These are phyloP conservation scores for Gopherus flavomarginatus DNA, from an alignment of 2,113 vertebrate species.

Conservation along the genomic window DNA sequence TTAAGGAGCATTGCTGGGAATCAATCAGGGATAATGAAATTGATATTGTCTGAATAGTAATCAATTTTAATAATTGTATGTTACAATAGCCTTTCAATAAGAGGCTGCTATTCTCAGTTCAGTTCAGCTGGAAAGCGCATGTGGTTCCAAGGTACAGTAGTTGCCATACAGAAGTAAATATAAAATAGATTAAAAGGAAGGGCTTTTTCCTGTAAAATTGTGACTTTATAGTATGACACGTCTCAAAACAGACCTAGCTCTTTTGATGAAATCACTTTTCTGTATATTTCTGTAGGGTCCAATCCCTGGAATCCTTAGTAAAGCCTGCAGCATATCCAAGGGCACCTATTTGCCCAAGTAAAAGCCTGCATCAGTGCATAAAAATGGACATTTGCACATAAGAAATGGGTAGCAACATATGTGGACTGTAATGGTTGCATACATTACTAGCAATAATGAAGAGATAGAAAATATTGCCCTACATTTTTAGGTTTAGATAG, in stretches of 20 bases:
- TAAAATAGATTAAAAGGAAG: background rate
- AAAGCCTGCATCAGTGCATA: background rate
- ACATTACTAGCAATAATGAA: background rate
- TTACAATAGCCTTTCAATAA: slow-evolving; percentile 73
- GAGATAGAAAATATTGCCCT: background rate
- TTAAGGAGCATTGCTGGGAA: slow-evolving; percentile 56
- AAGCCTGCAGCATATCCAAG: background rate
- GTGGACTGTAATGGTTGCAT: background rate
- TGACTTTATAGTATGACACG: background rate
- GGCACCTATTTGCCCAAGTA: background rate
- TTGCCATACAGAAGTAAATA: background rate
- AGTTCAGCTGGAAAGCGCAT: slow-evolving; percentile 62
- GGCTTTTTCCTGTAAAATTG: background rate
- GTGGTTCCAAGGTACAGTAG: slow-evolving; percentile 29
- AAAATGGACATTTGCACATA: background rate
- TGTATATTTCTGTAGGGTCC: background rate
- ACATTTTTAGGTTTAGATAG: background rate
- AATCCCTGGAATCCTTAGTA: background rate
- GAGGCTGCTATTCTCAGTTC: slow-evolving; percentile 67
- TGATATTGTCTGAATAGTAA: slow-evolving; percentile 80
- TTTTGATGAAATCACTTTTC: background rate
- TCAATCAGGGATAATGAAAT: slow-evolving; percentile 81
- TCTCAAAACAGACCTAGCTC: background rate
- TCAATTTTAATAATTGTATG: slow-evolving; percentile 81
- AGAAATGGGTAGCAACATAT: background rate